Conservation (phyloP, 2,797 vertebrate species). For the Sarcophilus harrisii region DNA sequence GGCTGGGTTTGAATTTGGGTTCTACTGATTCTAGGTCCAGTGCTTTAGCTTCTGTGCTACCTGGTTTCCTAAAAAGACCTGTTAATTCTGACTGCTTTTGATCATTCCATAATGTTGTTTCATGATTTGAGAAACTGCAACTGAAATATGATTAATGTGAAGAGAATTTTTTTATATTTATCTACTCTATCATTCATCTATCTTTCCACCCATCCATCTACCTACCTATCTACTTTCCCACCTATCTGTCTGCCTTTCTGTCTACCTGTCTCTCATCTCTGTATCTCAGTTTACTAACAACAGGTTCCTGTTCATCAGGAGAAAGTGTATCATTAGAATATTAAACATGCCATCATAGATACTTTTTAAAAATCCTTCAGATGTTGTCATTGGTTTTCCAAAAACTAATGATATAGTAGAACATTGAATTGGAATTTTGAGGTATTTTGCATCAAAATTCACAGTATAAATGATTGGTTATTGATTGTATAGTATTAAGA, state of each 20-base stretch:
- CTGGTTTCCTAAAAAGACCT: background rate
- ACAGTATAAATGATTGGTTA: conserved; percentile 26
- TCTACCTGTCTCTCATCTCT: background rate
- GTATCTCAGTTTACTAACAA: conserved; percentile 22
- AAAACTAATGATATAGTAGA: background rate
- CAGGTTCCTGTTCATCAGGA: conserved; percentile 11
- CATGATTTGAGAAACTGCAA: conserved; percentile 41
- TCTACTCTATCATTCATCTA: background rate
- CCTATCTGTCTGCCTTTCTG: too few species aligned
- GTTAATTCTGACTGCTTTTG: conserved; percentile 28
- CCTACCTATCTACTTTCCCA: background rate
- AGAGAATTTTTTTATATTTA: conserved; percentile 33
- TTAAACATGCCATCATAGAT: background rate
- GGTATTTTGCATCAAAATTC: background rate
- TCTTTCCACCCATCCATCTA: background rate
- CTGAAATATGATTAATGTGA: conserved; percentile 30
- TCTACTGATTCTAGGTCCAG: background rate
- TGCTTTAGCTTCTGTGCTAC: background rate
- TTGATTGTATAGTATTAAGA: conserved; percentile 33
- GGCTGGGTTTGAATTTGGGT: background rate
- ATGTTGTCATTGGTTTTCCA: conserved; percentile 28
- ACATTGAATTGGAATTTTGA: background rate
- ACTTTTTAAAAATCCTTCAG: conserved; percentile 34
- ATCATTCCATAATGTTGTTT: background rate
- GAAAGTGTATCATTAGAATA: background rate